A percentile compares a stretch with the other conserved stretches of the same genome.
Evolutionary conservation across 2,797 vertebrate genomes (phyloP).

Genomic region (Oceanodroma leucorhoa): DNA sequence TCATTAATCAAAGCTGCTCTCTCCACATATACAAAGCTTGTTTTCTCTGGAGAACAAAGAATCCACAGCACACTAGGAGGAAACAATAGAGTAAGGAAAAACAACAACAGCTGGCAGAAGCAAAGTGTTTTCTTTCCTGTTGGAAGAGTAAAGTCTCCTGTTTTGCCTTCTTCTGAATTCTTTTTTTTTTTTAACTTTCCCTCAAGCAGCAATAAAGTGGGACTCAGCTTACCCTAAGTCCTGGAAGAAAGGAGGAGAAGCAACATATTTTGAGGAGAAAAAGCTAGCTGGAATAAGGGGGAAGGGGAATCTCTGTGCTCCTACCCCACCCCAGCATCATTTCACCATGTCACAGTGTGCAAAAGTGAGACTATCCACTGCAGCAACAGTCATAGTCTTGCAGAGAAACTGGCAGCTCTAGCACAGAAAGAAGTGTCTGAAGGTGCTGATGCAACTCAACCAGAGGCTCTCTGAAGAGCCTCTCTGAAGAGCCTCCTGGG

Average conservation of each 20-base stretch:
- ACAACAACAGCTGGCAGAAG: constrained; percentile 58
- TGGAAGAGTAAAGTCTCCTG: constrained; percentile 33
- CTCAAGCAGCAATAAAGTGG: not conserved
- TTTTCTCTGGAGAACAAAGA: constrained; percentile 56
- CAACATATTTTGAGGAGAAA: not conserved
- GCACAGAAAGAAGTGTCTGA: not conserved
- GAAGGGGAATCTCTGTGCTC: not conserved
- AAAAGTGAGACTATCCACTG: not conserved
- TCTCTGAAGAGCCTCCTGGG: not conserved
- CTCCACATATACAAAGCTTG: constrained; percentile 20
- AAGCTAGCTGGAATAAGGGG: not conserved
- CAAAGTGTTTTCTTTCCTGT: constrained; percentile 58
- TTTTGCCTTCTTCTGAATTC: not conserved
- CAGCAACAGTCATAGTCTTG: not conserved
- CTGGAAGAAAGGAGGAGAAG: not conserved
- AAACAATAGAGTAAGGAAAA: constrained; percentile 58
- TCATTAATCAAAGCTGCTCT: constrained; percentile 41
- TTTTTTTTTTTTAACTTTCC: not conserved
- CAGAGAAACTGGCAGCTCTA: not conserved
- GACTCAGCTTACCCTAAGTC: not conserved
- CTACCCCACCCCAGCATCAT: not conserved
- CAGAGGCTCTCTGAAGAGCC: not conserved
- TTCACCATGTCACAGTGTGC: not conserved
- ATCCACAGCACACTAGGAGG: not conserved
- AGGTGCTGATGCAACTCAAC: not conserved